Percentiles rank a stretch among this genome's conserved stretches.
Conservation (phyloP, 2,888 invertebrate genomes). For the Standfussiana lucernea region DNA sequence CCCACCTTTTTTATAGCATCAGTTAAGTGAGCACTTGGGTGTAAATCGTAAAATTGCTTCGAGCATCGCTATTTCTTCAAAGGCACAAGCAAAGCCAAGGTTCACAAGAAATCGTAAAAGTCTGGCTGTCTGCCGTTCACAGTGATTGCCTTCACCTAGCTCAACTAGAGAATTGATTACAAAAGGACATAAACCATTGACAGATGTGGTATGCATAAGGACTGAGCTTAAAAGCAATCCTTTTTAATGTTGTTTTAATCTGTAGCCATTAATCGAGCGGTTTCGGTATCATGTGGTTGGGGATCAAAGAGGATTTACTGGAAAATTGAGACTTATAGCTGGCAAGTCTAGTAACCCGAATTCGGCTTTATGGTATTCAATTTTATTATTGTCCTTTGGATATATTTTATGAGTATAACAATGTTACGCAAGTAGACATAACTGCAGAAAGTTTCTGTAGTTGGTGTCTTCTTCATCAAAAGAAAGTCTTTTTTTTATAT, state of each 20-base stretch:
- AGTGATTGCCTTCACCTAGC: constrained; percentile 40
- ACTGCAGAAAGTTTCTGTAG: not conserved
- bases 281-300: constrained; percentile 63
- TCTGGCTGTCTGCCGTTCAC: constrained; percentile 47
- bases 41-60: constrained; percentile 70
- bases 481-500: not conserved
- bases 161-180: constrained; percentile 41
- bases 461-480: constrained; percentile 8
- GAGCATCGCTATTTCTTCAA: constrained; percentile 64
- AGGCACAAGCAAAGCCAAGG: constrained; percentile 60
- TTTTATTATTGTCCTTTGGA: constrained; percentile 15
- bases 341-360: constrained; percentile 8
- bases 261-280: constrained; percentile 64
- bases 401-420: constrained; percentile 5
- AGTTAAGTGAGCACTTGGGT: constrained; percentile 67
- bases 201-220: constrained; percentile 39
- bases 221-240: constrained; percentile 41
- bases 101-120: constrained; percentile 72
- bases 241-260: constrained; percentile 60
- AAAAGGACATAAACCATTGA: constrained; percentile 43
- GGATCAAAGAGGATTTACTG: constrained; percentile 65
- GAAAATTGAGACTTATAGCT: constrained; percentile 29
- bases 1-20: constrained; percentile 62
- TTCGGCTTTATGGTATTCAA: constrained; percentile 2
- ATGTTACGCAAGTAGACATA: not conserved